These are phyloP conservation scores for Mythimna ferrago DNA, from an alignment of 2,888 invertebrate species.

Conservation along the genomic window DNA sequence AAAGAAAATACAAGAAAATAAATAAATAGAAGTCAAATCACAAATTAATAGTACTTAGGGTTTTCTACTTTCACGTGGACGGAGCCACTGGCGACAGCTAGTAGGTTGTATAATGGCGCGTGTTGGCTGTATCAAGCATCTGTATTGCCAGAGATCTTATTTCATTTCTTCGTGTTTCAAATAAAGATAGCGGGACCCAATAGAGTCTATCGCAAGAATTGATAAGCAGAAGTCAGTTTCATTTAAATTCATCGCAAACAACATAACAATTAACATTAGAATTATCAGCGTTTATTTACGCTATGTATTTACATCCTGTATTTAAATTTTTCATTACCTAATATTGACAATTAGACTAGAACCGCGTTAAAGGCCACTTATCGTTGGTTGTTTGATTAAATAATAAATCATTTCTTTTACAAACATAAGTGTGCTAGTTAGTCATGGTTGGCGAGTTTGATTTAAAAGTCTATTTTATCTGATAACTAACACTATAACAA, in stretches of 20 bases:
- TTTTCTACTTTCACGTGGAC: no score
- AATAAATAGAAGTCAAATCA: no score
- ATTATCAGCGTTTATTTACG: slow-evolving; percentile 7
- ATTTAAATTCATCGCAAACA: background rate
- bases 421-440: slow-evolving; percentile 11
- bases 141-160: no score
- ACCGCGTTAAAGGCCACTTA: slow-evolving; percentile 37
- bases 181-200: background rate
- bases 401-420: slow-evolving; percentile 22
- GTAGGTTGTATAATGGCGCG: no score
- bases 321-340: slow-evolving; percentile 27
- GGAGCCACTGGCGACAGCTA: no score
- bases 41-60: no score
- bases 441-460: slow-evolving; percentile 6
- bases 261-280: background rate
- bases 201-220: background rate
- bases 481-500: no score
- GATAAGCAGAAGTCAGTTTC: background rate
- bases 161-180: no score
- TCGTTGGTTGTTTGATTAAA: slow-evolving; percentile 41
- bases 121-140: no score
- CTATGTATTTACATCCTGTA: slow-evolving; percentile 26
- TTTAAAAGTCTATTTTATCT: slow-evolving; percentile 3
- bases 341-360: slow-evolving; percentile 54
- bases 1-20: no score